phyloP scores from a whole-genome alignment of 2,113 vertebrate genomes.

The Eudyptes chrysolophus region DNA sequence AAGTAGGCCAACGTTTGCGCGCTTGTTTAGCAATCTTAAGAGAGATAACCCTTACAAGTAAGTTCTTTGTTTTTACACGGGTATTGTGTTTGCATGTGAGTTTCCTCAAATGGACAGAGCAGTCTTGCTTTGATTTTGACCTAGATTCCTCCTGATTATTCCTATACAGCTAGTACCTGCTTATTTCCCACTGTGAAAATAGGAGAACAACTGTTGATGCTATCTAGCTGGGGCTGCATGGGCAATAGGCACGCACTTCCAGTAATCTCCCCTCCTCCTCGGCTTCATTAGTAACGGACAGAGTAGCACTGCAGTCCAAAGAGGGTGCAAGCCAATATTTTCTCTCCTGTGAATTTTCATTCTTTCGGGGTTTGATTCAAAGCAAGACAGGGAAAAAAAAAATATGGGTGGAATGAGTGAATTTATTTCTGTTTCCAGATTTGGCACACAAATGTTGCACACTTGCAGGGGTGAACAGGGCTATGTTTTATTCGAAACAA shows the following conservation, averaged over 20 bases:
- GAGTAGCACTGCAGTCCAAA: not conserved
- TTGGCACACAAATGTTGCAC: not conserved
- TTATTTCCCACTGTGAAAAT: slow-evolving; percentile 73
- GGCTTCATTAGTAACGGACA: not conserved
- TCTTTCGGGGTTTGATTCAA: not conserved
- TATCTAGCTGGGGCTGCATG: slow-evolving; percentile 38
- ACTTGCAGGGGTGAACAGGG: not conserved
- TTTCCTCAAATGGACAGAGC: slow-evolving; percentile 39
- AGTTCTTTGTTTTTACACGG: slow-evolving; percentile 52
- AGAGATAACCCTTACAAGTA: slow-evolving; percentile 10
- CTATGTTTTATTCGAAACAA: not conserved
- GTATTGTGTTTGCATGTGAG: slow-evolving; percentile 52
- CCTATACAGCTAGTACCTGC: slow-evolving; percentile 48
- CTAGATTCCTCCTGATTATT: slow-evolving; percentile 70
- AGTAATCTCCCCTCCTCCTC: not conserved
- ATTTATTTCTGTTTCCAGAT: not conserved
- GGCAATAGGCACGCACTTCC: not conserved
- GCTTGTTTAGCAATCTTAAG: not conserved
- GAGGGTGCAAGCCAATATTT: not conserved
- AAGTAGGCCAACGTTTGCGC: not conserved
- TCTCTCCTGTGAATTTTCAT: not conserved
- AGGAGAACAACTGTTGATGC: slow-evolving; percentile 67
- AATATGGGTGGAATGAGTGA: not conserved
- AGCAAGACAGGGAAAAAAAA: not conserved
- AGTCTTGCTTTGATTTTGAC: slow-evolving; percentile 70